Conservation (phyloP, 2,797 vertebrate species). For the Sylvilagus floridanus region DNA sequence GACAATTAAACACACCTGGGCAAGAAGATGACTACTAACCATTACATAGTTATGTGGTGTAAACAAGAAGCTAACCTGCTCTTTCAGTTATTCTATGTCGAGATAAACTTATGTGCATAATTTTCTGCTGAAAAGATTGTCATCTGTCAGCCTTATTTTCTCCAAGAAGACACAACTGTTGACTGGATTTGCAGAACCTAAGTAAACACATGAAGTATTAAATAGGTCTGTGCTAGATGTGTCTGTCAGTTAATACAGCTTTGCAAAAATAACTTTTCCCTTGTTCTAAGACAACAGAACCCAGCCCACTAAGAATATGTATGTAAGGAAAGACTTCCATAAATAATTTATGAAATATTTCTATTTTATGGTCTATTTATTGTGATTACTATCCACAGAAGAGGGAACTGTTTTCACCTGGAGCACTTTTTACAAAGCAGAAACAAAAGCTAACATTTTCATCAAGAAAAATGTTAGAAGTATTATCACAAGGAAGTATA, state of each 20-base stretch:
- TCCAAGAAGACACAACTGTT: slow-evolving; percentile 36
- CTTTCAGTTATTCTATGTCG: not conserved
- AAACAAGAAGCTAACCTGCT: not conserved
- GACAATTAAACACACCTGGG: not conserved
- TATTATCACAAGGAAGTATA: slow-evolving; percentile 83
- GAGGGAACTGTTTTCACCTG: slow-evolving; percentile 68
- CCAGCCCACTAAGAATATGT: not conserved
- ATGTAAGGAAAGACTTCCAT: not conserved
- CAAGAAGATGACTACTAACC: not conserved
- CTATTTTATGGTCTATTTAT: slow-evolving; percentile 46
- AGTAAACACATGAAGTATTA: not conserved
- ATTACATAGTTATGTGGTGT: not conserved
- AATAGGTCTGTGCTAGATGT: not conserved
- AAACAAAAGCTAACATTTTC: slow-evolving; percentile 81
- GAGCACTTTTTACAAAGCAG: slow-evolving; percentile 68
- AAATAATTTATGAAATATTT: slow-evolving; percentile 17
- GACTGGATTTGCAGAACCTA: not conserved
- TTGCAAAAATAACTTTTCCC: slow-evolving; percentile 49
- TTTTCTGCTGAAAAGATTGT: slow-evolving; percentile 21
- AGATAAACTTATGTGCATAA: not conserved
- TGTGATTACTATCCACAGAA: slow-evolving; percentile 56
- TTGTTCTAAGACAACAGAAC: slow-evolving; percentile 26
- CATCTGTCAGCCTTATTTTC: not conserved
- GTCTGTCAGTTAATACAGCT: not conserved
- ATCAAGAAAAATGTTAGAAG: slow-evolving; percentile 84